Evolutionary conservation across 37 sponge, comb jelly and placozoan species (phyloP), one percentile per base, ranked within the genome.

Genomic region (Cliona cf. orientalis): DNA sequence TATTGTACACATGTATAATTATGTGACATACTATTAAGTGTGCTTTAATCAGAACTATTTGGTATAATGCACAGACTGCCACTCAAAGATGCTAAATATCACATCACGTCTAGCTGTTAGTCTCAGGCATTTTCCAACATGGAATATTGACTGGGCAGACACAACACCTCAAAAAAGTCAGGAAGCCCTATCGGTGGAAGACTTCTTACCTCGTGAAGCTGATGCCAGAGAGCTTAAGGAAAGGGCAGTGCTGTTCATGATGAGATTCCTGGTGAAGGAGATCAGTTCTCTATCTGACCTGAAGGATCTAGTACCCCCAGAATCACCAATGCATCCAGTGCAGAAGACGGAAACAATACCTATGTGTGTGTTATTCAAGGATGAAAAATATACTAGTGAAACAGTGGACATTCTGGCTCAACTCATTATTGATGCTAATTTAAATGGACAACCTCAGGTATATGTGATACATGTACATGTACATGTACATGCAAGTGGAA

Each of bases 341-440:
- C 23, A 4, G 28, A 58, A 58, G 28, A 7, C 11, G 3, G 12
- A 76, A 26, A 43, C 33, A 59, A 63, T 76, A 36, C 80, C 80
- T 17, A 37, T 80, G 69, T 35, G 37, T 23, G 26, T 80, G 5
- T 34, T 80, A 70, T 49, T 63, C 36, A 72, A 34, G 42, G 80
- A 80, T 31, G 80, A 80, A 32, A 80, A 64, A 41, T 65, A 63
- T n/a, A 80, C 14, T 9, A n/a, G 14, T 3, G 44, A 80, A 23
- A 80, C 42, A 9, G 71, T 71, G 25, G 49, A 72, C n/a, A n/a
- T n/a, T n/a, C n/a, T n/a, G n/a, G n/a, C n/a, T n/a, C n/a, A n/a
- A n/a, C n/a, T n/a, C n/a, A n/a, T n/a, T n/a, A n/a, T n/a, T n/a
- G n/a, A n/a, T n/a, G n/a, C n/a, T n/a, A n/a, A n/a, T n/a, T n/a